Base-by-base conservation (phyloP, 1,140 invertebrate species). In the Scaptomyza graminum region DNA sequence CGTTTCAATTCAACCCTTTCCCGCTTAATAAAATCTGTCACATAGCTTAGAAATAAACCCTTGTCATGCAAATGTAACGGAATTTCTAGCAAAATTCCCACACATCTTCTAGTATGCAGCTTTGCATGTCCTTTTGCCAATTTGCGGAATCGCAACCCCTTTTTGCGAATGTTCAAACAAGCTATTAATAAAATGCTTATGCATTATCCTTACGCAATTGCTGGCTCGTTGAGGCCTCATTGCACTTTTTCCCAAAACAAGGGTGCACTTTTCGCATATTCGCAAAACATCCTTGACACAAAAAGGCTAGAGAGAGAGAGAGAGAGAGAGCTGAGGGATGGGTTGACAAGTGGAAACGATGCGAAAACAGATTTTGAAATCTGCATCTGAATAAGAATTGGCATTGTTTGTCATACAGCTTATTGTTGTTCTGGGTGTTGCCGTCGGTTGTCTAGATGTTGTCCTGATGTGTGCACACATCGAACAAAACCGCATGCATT, bases 141-240 rank as follows among this genome's bases (percentile, higher is more conserved):
- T 73, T 59, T 28, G 12, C 37, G 25, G 18, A 50, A 55, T 34
- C 55, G 64, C 71, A 74, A 74, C 71, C 74, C 8, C 65, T 25
- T 15, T 63, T 16, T n/a, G 47, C 12, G 11, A 5, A 46, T 41
- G 51, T 37, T 3, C 41, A 46, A 62, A 47, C 16, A 51, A 57
- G n/a, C 34, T 50, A 72, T 66, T 65, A 71, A 73, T 61, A 57
- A 62, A 66, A 75, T 61, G 12, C 31, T 61, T 41, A 15, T 57
- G 56, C 73, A 76, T 76, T 76, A 72, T 72, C 62, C 56, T 72
- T 72, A 57, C 68, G 62, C 74, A 73, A 76, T 76, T 76, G 62
- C 31, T 50, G 41, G 51, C 60, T 65, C 34, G 61, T 74, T 63
- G 66, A 74, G 59, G 61, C 16, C 56, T 51, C 60, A 34, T 28